Evolutionary conservation across 2,888 invertebrate species (phyloP).

Genomic region (Disparrhopalites patrizii): DNA sequence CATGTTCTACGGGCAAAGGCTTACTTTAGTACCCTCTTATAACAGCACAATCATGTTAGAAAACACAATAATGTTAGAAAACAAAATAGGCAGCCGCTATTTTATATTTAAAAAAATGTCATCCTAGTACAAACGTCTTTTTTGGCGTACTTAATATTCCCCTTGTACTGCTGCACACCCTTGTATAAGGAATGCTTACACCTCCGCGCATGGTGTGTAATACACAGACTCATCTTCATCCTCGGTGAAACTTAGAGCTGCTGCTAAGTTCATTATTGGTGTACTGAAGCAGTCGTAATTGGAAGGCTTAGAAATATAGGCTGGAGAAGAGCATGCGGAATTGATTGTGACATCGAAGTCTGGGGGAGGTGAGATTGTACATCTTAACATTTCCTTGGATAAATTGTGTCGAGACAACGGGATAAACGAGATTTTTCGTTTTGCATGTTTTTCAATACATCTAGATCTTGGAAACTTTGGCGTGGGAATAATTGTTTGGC

Average conservation of each 20-base stretch:
- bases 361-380: neutral
- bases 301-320: neutral
- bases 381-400: neutral
- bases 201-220: slow-evolving; percentile 22
- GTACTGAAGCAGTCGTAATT: slow-evolving; percentile 14
- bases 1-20: too few species aligned
- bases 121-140: too few species aligned
- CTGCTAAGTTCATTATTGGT: slow-evolving; percentile 11
- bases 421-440: slow-evolving; percentile 4
- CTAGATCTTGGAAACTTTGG: neutral
- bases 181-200: neutral
- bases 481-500: neutral
- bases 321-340: neutral
- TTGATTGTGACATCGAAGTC: slow-evolving; percentile 10
- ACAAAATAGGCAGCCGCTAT: too few species aligned
- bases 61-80: too few species aligned
- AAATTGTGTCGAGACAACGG: neutral
- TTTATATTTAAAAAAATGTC: too few species aligned
- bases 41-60: too few species aligned
- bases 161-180: too few species aligned
- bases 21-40: too few species aligned
- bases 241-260: neutral
- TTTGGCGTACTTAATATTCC: too few species aligned
- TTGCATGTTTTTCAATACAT: slow-evolving; percentile 2
- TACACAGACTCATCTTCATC: slow-evolving; percentile 15